Conservation (phyloP, 30 jellyfish, hydroid and myxozoan genomes). For the Nemopilema nomurai region DNA sequence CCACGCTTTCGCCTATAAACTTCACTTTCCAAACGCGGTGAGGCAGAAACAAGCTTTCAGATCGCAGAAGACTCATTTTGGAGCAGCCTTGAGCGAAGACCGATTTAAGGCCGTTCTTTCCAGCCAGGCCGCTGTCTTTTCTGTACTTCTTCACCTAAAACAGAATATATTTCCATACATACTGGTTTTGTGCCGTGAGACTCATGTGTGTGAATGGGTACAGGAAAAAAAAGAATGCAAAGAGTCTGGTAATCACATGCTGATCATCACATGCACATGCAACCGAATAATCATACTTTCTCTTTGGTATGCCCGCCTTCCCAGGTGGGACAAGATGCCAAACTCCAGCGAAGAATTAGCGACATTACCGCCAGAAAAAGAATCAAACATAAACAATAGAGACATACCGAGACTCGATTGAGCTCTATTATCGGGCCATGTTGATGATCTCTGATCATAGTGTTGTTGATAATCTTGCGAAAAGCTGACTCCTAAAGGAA, state of each 20-base stretch:
- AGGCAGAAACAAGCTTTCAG: constrained; percentile 83
- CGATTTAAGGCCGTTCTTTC: constrained; percentile 71
- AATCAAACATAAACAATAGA: too few relatives aligned
- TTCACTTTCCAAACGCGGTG: constrained; percentile 93
- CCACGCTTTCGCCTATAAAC: constrained; percentile 91
- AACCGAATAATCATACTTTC: too few relatives aligned
- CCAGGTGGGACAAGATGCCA: too few relatives aligned
- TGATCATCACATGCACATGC: too few relatives aligned
- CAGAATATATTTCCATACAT: not conserved
- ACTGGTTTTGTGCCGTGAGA: not conserved
- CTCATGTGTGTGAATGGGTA: not conserved
- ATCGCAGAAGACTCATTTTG: constrained; percentile 54
- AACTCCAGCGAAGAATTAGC: too few relatives aligned
- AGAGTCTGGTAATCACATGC: too few relatives aligned
- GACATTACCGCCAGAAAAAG: too few relatives aligned
- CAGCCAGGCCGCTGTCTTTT: constrained; percentile 66
- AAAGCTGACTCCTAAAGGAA: constrained; percentile 61
- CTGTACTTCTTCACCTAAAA: constrained; percentile 85
- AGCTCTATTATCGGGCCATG: constrained; percentile 91
- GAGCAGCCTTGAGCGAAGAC: constrained; percentile 83
- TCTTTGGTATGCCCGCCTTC: too few relatives aligned
- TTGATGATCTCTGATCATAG: constrained; percentile 91
- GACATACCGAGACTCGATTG: constrained; percentile 74
- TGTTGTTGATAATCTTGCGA: constrained; percentile 74
- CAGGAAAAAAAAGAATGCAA: too few relatives aligned